A percentile compares a stretch with the other conserved stretches of the same genome.
These are phyloP conservation scores for Stichopus chloronotus DNA, from an alignment of 35 echinoderm and acorn worm genomes.

Conservation along the genomic window DNA sequence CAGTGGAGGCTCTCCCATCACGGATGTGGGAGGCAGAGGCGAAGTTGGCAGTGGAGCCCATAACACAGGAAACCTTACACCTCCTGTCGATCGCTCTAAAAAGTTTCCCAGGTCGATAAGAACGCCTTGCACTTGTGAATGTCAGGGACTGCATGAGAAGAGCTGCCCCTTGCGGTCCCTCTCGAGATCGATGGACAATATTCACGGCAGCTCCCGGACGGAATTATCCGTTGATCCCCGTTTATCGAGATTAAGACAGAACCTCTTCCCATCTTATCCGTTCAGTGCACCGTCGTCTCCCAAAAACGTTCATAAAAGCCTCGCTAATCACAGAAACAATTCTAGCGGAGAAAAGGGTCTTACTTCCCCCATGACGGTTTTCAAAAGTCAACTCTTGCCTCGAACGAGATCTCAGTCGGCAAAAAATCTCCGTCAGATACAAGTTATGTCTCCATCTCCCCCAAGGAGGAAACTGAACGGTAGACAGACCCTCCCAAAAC, in stretches of 20 bases:
- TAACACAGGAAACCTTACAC: slow-evolving; percentile 23
- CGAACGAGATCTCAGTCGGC: slow-evolving; percentile 29
- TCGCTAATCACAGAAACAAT: neutral
- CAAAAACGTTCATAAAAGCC: slow-evolving; percentile 24
- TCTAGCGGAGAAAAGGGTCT: neutral
- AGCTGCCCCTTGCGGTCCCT: neutral
- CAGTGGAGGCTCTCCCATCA: slow-evolving; percentile 6
- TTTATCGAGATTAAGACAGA: slow-evolving; percentile 5
- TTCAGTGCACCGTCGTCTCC: slow-evolving; percentile 36
- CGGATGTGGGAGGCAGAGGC: neutral
- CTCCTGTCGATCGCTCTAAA: slow-evolving; percentile 36
- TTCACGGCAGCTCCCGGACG: neutral
- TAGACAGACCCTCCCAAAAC: slow-evolving; percentile 13
- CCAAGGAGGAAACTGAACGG: slow-evolving; percentile 11
- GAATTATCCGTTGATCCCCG: neutral
- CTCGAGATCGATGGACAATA: slow-evolving; percentile 47
- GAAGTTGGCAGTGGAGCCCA: neutral
- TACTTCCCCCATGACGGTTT: neutral
- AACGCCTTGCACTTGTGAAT: neutral
- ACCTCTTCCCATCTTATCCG: slow-evolving; percentile 22
- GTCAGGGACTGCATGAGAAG: slow-evolving; percentile 12
- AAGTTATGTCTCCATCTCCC: neutral
- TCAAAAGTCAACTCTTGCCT: slow-evolving; percentile 39
- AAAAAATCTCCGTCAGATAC: slow-evolving; percentile 24
- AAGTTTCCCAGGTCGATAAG: slow-evolving; percentile 24